These are phyloP conservation scores for Sisor rabdophorus DNA, from an alignment of 2,113 vertebrate species.

Conservation along the genomic window DNA sequence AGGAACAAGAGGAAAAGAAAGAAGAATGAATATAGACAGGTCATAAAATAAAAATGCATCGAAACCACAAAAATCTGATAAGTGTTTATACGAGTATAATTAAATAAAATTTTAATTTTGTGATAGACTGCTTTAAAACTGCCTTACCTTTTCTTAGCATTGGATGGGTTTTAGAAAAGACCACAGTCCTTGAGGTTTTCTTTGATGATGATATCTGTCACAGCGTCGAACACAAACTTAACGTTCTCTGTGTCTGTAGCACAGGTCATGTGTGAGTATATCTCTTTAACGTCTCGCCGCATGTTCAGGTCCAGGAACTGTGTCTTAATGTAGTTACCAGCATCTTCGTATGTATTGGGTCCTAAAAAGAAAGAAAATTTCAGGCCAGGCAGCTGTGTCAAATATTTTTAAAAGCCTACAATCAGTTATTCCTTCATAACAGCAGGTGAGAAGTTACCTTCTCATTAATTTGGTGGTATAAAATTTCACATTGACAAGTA, in stretches of 20 bases:
- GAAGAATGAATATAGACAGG: too few species aligned
- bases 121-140: neutral
- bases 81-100: neutral
- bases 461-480: too few species aligned
- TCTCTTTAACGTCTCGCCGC: constrained; percentile 87
- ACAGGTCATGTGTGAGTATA: constrained; percentile 98
- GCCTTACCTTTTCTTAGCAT: constrained; percentile 18
- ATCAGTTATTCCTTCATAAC: too few species aligned
- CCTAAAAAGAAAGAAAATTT: constrained; percentile 62
- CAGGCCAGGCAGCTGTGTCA: neutral
- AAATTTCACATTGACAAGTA: too few species aligned
- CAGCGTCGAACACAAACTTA: constrained; percentile 97
- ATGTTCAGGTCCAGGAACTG: constrained; percentile 96
- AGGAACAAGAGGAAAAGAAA: too few species aligned
- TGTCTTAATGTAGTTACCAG: constrained; percentile 91
- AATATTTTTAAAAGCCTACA: too few species aligned
- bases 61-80: too few species aligned
- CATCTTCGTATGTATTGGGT: constrained; percentile 91
- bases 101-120: neutral
- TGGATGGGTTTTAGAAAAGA: constrained; percentile 77
- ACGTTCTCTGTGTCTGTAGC: constrained; percentile 98
- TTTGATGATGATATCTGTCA: constrained; percentile 99
- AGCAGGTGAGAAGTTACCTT: too few species aligned
- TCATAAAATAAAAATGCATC: too few species aligned
- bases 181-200: constrained; percentile 98